A percentile compares a stretch with the other conserved stretches of the same genome.
These are phyloP conservation scores for Bombylius discolor DNA, from an alignment of 2,888 invertebrate species.

Conservation along the genomic window DNA sequence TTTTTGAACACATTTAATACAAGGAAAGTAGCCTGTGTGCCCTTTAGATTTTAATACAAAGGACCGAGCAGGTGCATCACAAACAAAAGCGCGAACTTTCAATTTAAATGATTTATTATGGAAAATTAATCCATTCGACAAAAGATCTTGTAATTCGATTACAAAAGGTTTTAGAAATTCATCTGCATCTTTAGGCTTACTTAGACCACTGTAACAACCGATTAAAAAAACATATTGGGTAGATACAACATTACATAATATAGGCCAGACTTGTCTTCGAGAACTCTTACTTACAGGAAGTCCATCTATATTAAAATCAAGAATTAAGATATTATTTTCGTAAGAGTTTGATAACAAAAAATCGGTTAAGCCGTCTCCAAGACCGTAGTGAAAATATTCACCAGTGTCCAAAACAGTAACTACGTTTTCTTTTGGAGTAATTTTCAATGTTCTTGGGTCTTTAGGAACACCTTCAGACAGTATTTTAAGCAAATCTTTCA, in stretches of 20 bases:
- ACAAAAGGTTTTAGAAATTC: not conserved
- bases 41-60: too few relatives aligned
- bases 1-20: too few relatives aligned
- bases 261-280: slow-evolving; percentile 2
- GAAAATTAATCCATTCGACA: not conserved
- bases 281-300: slow-evolving; percentile 1
- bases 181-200: not conserved
- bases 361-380: too few relatives aligned
- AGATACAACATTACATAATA: not conserved
- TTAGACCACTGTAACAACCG: not conserved
- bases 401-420: too few relatives aligned
- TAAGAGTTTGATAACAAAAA: too few relatives aligned
- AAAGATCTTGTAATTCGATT: not conserved
- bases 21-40: too few relatives aligned
- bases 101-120: not conserved
- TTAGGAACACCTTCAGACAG: too few relatives aligned
- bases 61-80: too few relatives aligned
- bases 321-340: not conserved
- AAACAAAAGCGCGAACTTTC: not conserved
- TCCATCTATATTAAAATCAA: slow-evolving; percentile 4
- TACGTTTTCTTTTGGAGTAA: too few relatives aligned
- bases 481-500: too few relatives aligned
- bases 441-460: too few relatives aligned
- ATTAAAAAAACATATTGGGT: not conserved
- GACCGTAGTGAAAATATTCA: too few relatives aligned